Evolutionary conservation across 2,797 vertebrate species (phyloP), one percentile per base, ranked within the genome.

Genomic region (Kryptopterus vitreolus): DNA sequence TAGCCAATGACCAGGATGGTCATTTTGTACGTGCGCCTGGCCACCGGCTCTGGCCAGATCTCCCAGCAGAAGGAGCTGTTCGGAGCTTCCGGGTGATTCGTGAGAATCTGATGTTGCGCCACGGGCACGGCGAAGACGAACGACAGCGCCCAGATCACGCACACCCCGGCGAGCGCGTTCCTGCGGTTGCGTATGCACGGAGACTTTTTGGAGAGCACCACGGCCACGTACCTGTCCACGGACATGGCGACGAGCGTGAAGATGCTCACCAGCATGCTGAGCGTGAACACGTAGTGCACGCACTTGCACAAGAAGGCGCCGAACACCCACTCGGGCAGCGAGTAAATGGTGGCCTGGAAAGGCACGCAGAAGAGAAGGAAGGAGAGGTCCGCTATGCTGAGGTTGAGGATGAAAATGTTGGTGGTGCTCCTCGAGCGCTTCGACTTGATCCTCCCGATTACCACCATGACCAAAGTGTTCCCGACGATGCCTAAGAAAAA

Each of bases 21-120:
- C 1, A 95, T 89, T 90, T 90, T 94, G 90, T 95, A 96, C 46
- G 85, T 80, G 65, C 82, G 89, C 73, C 86, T 92, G 81, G 91
- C 90, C 0, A 86, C 81, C 2, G 90, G 86, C 0, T 87, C 83
- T 22, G 87, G 74, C 94, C 95, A 95, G 13, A 85, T 76, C 83
- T 96, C 94, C 95, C 95, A 96, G 90, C 95, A 96, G 88, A 96
- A 96, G 2, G 94, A 93, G 66, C 92, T 92, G 90, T 95, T 96
- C 4, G 94, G 94, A 18, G 94, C 95, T 2, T 82, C 77, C 16
- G 85, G 88, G 72, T 95, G 91, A 24, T 76, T 83, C 0, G 85
- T 92, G 1, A 96, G 86, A 29, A 86, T 88, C 79, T 95, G 94
- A 80, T 96, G 93, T 88, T 93, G 94, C 1, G 94, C 95, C 81